A percentile compares a stretch with the other conserved stretches of the same genome.
phyloP scores from a whole-genome alignment of 2,797 vertebrate genomes.

The Chaunax sp. region DNA sequence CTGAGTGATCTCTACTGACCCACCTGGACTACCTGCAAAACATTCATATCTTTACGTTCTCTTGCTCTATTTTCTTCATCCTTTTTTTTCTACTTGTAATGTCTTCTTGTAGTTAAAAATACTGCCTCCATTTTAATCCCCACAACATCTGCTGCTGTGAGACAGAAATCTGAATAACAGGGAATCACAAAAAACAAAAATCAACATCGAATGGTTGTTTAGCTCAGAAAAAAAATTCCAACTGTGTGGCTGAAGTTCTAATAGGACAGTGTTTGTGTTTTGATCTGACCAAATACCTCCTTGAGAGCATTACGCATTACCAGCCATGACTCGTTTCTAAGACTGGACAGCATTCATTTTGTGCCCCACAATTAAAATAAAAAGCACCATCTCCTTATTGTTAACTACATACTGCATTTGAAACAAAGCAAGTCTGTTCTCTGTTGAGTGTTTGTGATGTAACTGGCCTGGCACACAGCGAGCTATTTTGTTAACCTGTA shows the following conservation, averaged over 20 bases:
- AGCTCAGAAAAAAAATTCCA: too few relatives aligned
- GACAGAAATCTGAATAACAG: slow-evolving; percentile 5
- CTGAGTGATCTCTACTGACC: slow-evolving; percentile 97
- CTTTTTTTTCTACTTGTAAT: slow-evolving; percentile 41
- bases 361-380: background rate
- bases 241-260: too few relatives aligned
- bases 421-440: slow-evolving; percentile 1
- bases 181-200: background rate
- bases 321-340: slow-evolving; percentile 9
- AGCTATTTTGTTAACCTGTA: too few relatives aligned
- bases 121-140: slow-evolving; percentile 35
- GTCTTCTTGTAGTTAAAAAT: slow-evolving; percentile 42
- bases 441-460: slow-evolving; percentile 8
- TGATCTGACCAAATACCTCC: slow-evolving; percentile 33
- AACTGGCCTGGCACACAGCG: too few relatives aligned
- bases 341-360: slow-evolving; percentile 13
- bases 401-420: background rate
- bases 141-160: slow-evolving; percentile 9
- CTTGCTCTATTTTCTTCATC: slow-evolving; percentile 24
- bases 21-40: slow-evolving; percentile 29
- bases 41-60: slow-evolving; percentile 24
- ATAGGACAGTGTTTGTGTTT: slow-evolving; percentile 17
- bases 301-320: slow-evolving; percentile 19
- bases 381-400: too few relatives aligned
- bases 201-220: too few relatives aligned